A percentile compares a stretch with the other conserved stretches of the same genome.
Conservation (phyloP, 2,888 invertebrate species). For the Parnassius mnemosyne region DNA sequence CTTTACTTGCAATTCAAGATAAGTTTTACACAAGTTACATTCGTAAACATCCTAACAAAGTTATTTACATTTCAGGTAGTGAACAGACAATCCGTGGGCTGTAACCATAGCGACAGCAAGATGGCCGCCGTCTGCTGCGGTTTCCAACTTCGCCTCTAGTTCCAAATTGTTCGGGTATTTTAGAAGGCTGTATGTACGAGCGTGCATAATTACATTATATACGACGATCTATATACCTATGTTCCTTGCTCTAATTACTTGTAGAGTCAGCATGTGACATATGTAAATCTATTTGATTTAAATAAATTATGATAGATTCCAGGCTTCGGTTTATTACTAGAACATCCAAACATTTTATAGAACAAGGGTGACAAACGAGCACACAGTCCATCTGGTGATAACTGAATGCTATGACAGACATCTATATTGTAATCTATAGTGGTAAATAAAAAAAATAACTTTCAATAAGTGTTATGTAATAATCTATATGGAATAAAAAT, state of each 20-base stretch:
- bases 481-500: too few relatives aligned
- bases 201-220: slow-evolving; percentile 77
- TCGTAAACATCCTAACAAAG: slow-evolving; percentile 59
- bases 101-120: slow-evolving; percentile 72
- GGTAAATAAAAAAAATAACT: too few relatives aligned
- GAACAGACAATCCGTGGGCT: slow-evolving; percentile 68
- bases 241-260: slow-evolving; percentile 69
- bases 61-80: slow-evolving; percentile 72
- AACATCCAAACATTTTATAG: too few relatives aligned
- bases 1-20: neutral
- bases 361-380: too few relatives aligned
- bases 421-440: too few relatives aligned
- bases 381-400: too few relatives aligned
- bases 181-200: slow-evolving; percentile 70
- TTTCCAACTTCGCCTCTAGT: slow-evolving; percentile 75
- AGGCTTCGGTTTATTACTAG: too few relatives aligned
- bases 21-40: slow-evolving; percentile 38
- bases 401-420: too few relatives aligned
- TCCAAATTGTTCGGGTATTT: slow-evolving; percentile 78
- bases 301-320: neutral
- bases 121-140: slow-evolving; percentile 76
- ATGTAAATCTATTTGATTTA: neutral
- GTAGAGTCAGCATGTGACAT: slow-evolving; percentile 50
- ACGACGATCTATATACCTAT: slow-evolving; percentile 63
- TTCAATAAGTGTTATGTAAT: too few relatives aligned